Percentiles rank a stretch among this genome's conserved stretches.
These are phyloP conservation scores for Drosophila tristis DNA, from an alignment of 1,140 invertebrate species.

Conservation along the genomic window DNA sequence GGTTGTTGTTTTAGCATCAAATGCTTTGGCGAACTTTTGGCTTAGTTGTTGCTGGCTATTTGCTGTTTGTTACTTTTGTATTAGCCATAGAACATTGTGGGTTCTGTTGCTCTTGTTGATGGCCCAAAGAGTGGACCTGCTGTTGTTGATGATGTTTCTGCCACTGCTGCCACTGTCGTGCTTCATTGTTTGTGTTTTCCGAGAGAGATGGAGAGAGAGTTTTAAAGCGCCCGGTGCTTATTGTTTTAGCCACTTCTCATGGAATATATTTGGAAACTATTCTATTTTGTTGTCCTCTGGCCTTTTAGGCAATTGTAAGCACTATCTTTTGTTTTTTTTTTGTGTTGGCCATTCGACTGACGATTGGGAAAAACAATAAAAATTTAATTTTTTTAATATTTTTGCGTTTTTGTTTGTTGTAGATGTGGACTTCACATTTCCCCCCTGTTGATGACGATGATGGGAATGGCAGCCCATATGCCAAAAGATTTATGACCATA, in stretches of 20 bases:
- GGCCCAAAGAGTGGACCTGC: conserved; percentile 40
- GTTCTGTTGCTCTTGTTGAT: conserved; percentile 23
- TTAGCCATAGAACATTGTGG: conserved; percentile 48
- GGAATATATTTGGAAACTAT: conserved; percentile 50
- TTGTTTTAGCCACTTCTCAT: conserved; percentile 73
- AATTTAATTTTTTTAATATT: conserved; percentile 63
- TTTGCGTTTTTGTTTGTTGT: conserved; percentile 25
- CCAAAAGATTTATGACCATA: conserved; percentile 76
- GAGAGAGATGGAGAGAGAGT: conserved; percentile 9
- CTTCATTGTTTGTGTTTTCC: conserved; percentile 40
- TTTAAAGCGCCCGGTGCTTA: conserved; percentile 62
- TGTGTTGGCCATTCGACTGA: conserved; percentile 36
- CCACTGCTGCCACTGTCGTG: conserved; percentile 26
- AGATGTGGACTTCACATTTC: conserved; percentile 11
- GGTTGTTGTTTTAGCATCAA: conserved; percentile 44
- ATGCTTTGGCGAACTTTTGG: conserved; percentile 50
- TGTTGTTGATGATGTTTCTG: conserved; percentile 34
- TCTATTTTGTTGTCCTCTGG: conserved; percentile 34
- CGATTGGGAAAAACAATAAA: conserved; percentile 61
- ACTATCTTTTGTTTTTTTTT: conserved; percentile 27
- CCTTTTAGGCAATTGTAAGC: conserved; percentile 51
- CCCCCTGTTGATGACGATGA: conserved; percentile 40
- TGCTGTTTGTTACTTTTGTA: conserved; percentile 56
- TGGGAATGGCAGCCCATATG: conserved; percentile 67
- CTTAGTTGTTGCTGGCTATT: conserved; percentile 53